Conservation (phyloP, 2,888 invertebrate genomes). For the Spodoptera exigua region DNA sequence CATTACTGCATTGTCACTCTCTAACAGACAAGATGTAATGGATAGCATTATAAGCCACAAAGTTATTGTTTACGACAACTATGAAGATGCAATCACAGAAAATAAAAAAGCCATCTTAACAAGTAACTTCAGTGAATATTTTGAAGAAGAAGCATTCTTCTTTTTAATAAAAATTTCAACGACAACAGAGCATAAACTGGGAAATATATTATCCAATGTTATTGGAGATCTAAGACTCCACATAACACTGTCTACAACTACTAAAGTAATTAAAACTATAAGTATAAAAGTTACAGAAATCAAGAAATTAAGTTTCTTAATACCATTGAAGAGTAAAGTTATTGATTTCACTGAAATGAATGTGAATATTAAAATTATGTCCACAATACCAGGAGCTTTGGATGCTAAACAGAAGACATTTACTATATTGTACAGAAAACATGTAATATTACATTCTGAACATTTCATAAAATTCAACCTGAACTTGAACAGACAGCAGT, state of each 20-base stretch:
- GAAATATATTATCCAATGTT: slow-evolving; percentile 51
- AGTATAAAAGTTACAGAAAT: slow-evolving; percentile 68
- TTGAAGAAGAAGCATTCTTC: slow-evolving; percentile 63
- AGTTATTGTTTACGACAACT: slow-evolving; percentile 71
- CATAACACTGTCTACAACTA: slow-evolving; percentile 65
- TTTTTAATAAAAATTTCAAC: slow-evolving; percentile 69
- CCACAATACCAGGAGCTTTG: slow-evolving; percentile 72
- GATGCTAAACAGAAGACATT: slow-evolving; percentile 71
- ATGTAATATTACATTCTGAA: slow-evolving; percentile 68
- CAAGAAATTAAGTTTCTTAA: slow-evolving; percentile 66
- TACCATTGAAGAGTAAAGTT: slow-evolving; percentile 64
- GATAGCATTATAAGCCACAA: slow-evolving; percentile 65
- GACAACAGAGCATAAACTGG: slow-evolving; percentile 62
- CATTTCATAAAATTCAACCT: slow-evolving; percentile 72
- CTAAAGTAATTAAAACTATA: slow-evolving; percentile 69
- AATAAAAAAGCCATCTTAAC: slow-evolving; percentile 66
- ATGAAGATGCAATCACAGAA: slow-evolving; percentile 70
- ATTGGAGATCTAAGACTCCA: slow-evolving; percentile 68
- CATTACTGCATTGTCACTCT: slow-evolving; percentile 74
- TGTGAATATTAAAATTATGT: slow-evolving; percentile 70
- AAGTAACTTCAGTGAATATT: slow-evolving; percentile 72
- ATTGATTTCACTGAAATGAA: slow-evolving; percentile 60
- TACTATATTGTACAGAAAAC: slow-evolving; percentile 70
- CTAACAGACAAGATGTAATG: slow-evolving; percentile 77
- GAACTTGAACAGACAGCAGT: slow-evolving; percentile 37